A percentile compares a stretch with the other conserved stretches of the same genome.
phyloP scores from a whole-genome alignment of 2,113 vertebrate species.

The Macquaria australasica region DNA sequence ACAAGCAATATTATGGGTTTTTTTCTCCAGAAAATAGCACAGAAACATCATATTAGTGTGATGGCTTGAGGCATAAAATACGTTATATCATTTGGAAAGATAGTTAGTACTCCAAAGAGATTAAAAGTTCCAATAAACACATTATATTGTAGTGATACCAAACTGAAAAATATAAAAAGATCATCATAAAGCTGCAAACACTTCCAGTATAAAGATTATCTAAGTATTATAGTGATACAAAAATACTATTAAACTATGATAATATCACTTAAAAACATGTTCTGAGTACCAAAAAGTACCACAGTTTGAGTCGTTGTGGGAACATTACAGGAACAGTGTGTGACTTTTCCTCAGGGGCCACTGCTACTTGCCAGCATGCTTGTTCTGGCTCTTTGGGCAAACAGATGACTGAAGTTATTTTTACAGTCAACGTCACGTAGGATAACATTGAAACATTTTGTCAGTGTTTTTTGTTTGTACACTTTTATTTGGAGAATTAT shows the following conservation, averaged over 20 bases:
- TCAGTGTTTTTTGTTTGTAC: slow-evolving; percentile 10
- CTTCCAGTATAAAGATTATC: no score
- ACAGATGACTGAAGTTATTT: slow-evolving; percentile 54
- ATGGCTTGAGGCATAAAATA: not conserved
- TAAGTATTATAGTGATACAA: not conserved
- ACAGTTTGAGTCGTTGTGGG: not conserved
- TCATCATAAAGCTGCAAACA: not conserved
- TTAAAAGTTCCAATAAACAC: not conserved
- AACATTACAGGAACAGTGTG: slow-evolving; percentile 6
- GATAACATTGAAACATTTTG: not conserved
- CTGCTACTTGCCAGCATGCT: slow-evolving; percentile 28
- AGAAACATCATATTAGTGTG: not conserved
- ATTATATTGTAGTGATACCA: not conserved
- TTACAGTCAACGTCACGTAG: slow-evolving; percentile 20
- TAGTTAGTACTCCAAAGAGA: not conserved
- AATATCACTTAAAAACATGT: not conserved
- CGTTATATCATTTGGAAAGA: not conserved
- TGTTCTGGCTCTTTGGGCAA: slow-evolving; percentile 45
- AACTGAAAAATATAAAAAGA: not conserved
- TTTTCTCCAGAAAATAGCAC: not conserved
- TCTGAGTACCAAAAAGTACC: not conserved
- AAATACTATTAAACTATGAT: not conserved
- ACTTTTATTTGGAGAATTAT: slow-evolving; percentile 52
- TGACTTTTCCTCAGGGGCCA: not conserved
- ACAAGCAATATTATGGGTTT: no score